Conservation (phyloP, 2,797 vertebrate genomes). For the Danio jaintianensis region DNA sequence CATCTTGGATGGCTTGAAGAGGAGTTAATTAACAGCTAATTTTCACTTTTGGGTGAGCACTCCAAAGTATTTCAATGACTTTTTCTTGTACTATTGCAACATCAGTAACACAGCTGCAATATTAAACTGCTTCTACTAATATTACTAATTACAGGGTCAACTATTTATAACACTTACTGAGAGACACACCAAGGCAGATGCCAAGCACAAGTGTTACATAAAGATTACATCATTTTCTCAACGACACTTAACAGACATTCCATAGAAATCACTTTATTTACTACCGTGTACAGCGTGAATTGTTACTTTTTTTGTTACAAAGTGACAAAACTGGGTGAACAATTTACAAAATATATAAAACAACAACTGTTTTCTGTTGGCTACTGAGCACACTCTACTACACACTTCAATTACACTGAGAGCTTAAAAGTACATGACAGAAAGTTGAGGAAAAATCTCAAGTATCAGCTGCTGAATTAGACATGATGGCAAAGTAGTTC, state of each 20-base stretch:
- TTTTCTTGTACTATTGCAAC: neutral
- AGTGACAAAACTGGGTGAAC: constrained; percentile 36
- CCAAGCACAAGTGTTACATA: neutral
- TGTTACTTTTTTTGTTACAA: constrained; percentile 11
- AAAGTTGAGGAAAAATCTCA: neutral
- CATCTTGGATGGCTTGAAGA: too few species aligned
- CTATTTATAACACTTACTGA: constrained; percentile 16
- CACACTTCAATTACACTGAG: neutral
- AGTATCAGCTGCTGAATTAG: neutral
- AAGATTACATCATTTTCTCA: neutral
- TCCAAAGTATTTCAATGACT: too few species aligned
- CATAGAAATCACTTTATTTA: constrained; percentile 35
- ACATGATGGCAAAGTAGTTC: neutral
- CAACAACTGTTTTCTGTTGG: neutral
- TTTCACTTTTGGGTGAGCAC: too few species aligned
- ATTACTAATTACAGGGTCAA: constrained; percentile 16
- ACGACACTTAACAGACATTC: constrained; percentile 22
- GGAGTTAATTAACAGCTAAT: too few species aligned
- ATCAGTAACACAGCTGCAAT: neutral
- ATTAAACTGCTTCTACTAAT: neutral
- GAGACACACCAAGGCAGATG: constrained; percentile 16
- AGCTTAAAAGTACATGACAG: constrained; percentile 19
- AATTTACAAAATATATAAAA: constrained; percentile 60
- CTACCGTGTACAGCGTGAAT: constrained; percentile 4
- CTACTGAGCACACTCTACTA: neutral